Conservation (phyloP, 2,888 invertebrate genomes). For the Reticulitermes lucifugus region DNA sequence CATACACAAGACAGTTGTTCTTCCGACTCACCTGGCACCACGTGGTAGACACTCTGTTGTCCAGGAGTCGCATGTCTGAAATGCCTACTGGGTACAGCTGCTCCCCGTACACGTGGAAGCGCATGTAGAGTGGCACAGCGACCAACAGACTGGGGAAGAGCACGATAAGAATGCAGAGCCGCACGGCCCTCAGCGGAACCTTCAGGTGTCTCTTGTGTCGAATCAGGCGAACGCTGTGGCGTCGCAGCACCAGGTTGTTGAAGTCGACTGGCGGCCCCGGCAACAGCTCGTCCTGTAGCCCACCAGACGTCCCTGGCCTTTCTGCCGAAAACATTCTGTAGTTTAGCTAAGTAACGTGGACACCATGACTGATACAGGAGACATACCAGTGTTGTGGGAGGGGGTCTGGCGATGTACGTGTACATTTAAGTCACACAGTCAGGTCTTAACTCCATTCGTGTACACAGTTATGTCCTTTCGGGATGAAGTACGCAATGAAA, state of each 20-base stretch:
- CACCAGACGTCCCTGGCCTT: not conserved
- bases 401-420: no score
- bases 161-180: conserved; percentile 73
- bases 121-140: conserved; percentile 76
- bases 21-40: conserved; percentile 78
- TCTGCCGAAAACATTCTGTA: not conserved
- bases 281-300: not conserved
- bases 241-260: conserved; percentile 13
- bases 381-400: no score
- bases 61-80: conserved; percentile 81
- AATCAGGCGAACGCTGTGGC: not conserved
- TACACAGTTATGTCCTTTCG: no score
- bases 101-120: conserved; percentile 76
- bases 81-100: conserved; percentile 79
- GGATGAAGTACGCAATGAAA: no score
- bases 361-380: no score
- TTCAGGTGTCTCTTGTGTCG: conserved; percentile 54
- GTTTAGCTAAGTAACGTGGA: no score
- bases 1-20: no score
- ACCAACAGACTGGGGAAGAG: conserved; percentile 76
- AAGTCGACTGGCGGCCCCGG: not conserved
- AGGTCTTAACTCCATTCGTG: no score
- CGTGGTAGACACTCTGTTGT: conserved; percentile 79
- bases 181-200: conserved; percentile 71
- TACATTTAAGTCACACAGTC: no score